Base-by-base conservation (phyloP, 2,113 vertebrate species). In the Marmota monax region DNA sequence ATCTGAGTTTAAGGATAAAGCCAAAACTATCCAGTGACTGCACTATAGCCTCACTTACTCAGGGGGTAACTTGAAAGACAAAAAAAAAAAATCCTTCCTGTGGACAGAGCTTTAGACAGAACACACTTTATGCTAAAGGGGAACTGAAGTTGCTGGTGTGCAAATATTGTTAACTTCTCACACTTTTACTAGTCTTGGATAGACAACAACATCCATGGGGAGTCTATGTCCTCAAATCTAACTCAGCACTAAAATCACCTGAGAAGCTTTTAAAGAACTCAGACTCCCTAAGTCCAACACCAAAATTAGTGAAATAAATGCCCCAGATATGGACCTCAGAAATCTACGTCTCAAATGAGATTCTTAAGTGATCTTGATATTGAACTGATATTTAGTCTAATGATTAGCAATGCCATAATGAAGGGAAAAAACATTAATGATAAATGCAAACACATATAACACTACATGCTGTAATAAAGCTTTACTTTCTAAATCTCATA, bases 21-120 rank as follows among this genome's bases (percentile, higher is more conserved):
- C 8, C 53, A 39, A 25, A 87, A 53, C 39, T 4, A 58, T 51
- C 32, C 51, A 61, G 2, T 2, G 37, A 32, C 39, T 48, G 0
- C 0, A 18, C 20, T 2, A 2, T 0, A 45, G 16, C 8, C 53
- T 74, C 56, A 9, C 56, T 58, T 58, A 58, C 27, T 84, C 51
- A 4, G 5, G 10, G 8, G 29, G 34, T 69, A 17, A 3, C 73
- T 56, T 37, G 18, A 94, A 34, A 69, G 45, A 11, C 18, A n/a
- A 0, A 1, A 20, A 22, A 9, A 45, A 3, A n/a, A 72, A 88
- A 58, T 18, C 6, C 1, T 72, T 77, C 56, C 27, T 0, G 0
- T 0, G 29, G 32, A 27, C 79, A 74, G 74, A 78, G 42, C 12
- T 65, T 48, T 14, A 39, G 39, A 37, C 4, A 27, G 32, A 29